Conservation (phyloP, 2,113 vertebrate genomes). For the Cryptoleucopteryx plumbea region DNA sequence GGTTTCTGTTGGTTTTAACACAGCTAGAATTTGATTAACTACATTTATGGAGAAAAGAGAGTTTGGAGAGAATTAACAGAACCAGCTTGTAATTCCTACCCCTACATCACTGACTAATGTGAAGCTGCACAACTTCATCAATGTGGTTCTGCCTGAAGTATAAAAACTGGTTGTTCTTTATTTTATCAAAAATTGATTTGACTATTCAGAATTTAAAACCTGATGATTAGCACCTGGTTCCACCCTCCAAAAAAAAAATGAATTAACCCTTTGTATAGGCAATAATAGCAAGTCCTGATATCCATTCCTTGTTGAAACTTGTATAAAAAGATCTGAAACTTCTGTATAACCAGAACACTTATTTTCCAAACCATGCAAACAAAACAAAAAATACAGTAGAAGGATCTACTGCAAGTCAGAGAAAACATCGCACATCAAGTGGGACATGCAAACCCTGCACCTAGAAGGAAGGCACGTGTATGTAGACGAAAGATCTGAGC, state of each 20-base stretch:
- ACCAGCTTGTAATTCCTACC: neutral
- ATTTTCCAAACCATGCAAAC: neutral
- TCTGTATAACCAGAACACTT: neutral
- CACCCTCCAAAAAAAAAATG: neutral
- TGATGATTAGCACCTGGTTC: neutral
- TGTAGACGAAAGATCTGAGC: neutral
- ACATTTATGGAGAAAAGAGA: neutral
- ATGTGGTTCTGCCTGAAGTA: neutral
- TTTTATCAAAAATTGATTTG: neutral
- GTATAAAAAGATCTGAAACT: neutral
- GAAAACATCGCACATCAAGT: neutral
- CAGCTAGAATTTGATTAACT: neutral
- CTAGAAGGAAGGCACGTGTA: too few relatives aligned
- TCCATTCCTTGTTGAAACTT: neutral
- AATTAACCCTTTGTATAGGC: neutral
- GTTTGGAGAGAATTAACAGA: neutral
- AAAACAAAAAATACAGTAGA: neutral
- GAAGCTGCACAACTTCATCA: neutral
- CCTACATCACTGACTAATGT: neutral
- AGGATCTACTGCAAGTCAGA: neutral
- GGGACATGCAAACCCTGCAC: rapidly evolving
- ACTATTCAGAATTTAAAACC: neutral
- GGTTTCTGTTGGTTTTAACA: neutral
- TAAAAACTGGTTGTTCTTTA: neutral
- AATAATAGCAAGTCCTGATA: neutral